These are phyloP conservation scores for Recurvirostra avosetta DNA, from an alignment of 2,113 vertebrate genomes.

Conservation along the genomic window DNA sequence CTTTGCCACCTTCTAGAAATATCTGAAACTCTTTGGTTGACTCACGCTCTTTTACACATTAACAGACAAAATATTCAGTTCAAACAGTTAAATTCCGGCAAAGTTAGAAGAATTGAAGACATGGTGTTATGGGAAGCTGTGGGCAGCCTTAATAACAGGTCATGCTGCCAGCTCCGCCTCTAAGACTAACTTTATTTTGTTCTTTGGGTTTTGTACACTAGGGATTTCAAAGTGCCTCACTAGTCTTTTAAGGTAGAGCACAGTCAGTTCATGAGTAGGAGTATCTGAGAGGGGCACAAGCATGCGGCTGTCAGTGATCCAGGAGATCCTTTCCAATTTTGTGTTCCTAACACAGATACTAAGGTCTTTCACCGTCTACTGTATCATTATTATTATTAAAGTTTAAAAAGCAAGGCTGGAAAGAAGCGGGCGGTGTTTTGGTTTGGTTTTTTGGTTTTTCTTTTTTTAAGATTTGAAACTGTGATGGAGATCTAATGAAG, in stretches of 20 bases:
- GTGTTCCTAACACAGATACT: background rate
- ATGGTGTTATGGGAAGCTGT: background rate
- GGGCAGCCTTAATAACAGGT: background rate
- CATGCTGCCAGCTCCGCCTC: background rate
- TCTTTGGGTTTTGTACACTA: background rate
- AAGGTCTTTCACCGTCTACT: background rate
- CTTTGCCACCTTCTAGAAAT: background rate
- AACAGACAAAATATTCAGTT: background rate
- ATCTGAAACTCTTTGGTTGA: background rate
- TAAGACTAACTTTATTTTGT: background rate
- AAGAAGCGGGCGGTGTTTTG: background rate
- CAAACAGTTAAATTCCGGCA: background rate
- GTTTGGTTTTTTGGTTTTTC: background rate
- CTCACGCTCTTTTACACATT: background rate
- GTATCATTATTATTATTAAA: background rate
- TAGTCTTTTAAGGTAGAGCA: background rate
- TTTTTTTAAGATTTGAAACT: background rate
- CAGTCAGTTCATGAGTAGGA: background rate
- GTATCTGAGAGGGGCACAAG: background rate
- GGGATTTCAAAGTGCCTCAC: background rate
- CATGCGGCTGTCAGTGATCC: background rate
- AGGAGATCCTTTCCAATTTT: background rate
- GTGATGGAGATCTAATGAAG: background rate
- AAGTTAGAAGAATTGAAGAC: background rate
- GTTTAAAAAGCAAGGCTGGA: background rate